phyloP scores from a whole-genome alignment of 2,888 invertebrate species.

The Baccha elongata region DNA sequence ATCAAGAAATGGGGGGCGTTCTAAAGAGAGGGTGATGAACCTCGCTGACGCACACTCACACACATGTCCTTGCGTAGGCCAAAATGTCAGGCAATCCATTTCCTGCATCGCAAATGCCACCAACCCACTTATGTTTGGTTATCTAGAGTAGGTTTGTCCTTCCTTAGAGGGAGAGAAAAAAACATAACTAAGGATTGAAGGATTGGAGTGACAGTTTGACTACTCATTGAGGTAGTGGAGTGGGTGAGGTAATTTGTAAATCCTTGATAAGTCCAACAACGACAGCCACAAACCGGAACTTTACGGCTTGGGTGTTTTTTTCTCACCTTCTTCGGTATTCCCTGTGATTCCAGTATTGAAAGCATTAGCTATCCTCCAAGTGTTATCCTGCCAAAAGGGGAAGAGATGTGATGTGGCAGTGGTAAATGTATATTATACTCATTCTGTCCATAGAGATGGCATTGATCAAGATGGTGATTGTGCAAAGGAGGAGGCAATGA shows the following conservation, averaged over 20 bases:
- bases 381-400: neutral
- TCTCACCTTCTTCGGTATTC: conserved; percentile 13
- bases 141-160: neutral
- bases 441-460: conserved; percentile 3
- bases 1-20: conserved; percentile 27
- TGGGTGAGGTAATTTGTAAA: conserved; percentile 48
- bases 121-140: conserved; percentile 19
- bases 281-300: conserved; percentile 47
- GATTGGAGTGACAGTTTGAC: conserved; percentile 28
- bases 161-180: conserved; percentile 33
- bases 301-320: conserved; percentile 12
- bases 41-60: conserved; percentile 25
- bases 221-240: conserved; percentile 2
- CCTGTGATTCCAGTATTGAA: conserved; percentile 45
- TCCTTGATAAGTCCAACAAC: conserved; percentile 57
- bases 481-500: neutral
- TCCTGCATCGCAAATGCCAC: conserved; percentile 33
- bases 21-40: neutral
- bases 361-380: conserved; percentile 14
- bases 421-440: neutral
- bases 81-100: conserved; percentile 49
- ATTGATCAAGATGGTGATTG: conserved; percentile 22
- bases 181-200: conserved; percentile 29
- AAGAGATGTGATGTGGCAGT: conserved; percentile 1
- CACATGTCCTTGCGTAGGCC: conserved; percentile 37